A percentile compares a stretch with the other conserved stretches of the same genome.
Conservation (phyloP, 2,888 invertebrate species). For the Thymelicus lineola region DNA sequence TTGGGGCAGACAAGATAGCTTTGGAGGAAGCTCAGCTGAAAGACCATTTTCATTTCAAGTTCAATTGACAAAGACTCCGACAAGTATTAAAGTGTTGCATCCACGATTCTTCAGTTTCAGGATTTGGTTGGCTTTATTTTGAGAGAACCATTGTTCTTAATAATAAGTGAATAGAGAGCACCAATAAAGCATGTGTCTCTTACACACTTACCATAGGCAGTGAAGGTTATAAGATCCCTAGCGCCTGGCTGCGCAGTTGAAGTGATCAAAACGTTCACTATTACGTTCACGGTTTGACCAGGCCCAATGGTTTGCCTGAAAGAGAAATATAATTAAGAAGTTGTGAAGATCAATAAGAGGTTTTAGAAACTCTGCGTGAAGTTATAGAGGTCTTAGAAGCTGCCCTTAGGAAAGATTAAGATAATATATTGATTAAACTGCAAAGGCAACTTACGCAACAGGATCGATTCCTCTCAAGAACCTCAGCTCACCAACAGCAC, state of each 20-base stretch:
- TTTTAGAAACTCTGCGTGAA: background rate
- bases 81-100: too few relatives aligned
- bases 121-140: too few relatives aligned
- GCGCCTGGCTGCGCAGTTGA: slow-evolving; percentile 78
- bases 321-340: slow-evolving; percentile 25
- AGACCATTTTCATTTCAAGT: too few relatives aligned
- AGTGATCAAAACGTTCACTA: slow-evolving; percentile 79
- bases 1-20: background rate
- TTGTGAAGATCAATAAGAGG: background rate
- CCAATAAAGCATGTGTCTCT: too few relatives aligned
- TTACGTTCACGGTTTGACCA: slow-evolving; percentile 84
- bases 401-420: too few relatives aligned
- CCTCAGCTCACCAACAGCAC: slow-evolving; percentile 85
- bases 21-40: too few relatives aligned
- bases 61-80: too few relatives aligned
- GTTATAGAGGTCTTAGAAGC: background rate
- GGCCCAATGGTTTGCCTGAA: slow-evolving; percentile 73
- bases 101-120: too few relatives aligned
- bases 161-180: too few relatives aligned
- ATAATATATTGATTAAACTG: too few relatives aligned
- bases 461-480: slow-evolving; percentile 85
- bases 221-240: slow-evolving; percentile 87
- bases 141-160: too few relatives aligned
- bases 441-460: slow-evolving; percentile 68
- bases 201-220: slow-evolving; percentile 74